These are phyloP conservation scores for Pangasius sanitwongsei DNA, from an alignment of 2,797 vertebrate species.

Conservation along the genomic window DNA sequence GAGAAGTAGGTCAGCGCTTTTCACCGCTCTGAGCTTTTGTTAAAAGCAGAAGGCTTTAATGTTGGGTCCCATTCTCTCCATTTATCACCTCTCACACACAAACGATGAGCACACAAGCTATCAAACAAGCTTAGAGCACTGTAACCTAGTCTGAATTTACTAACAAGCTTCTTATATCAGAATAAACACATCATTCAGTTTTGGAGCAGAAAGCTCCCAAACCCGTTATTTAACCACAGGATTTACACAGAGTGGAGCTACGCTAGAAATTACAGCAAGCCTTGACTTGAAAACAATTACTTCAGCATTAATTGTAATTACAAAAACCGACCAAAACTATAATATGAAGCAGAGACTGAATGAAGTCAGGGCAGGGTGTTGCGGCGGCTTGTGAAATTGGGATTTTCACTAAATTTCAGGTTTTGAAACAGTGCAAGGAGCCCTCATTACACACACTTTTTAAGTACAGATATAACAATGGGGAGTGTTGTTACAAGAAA, in stretches of 20 bases:
- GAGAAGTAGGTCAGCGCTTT: background rate
- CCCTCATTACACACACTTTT: background rate
- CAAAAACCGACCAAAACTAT: conserved; percentile 37
- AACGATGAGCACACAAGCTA: background rate
- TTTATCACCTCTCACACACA: conserved; percentile 6
- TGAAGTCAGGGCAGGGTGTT: conserved; percentile 38
- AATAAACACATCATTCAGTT: background rate
- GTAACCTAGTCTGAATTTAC: background rate
- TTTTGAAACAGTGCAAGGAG: background rate
- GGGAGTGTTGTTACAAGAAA: background rate
- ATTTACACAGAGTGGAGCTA: conserved; percentile 37
- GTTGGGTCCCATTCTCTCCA: background rate
- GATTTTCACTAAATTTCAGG: background rate
- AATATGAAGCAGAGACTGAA: conserved; percentile 33
- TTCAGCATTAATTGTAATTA: conserved; percentile 60
- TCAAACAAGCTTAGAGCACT: background rate
- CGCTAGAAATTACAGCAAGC: conserved; percentile 53
- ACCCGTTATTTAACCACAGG: conserved; percentile 5
- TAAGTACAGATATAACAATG: background rate
- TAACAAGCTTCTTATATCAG: background rate
- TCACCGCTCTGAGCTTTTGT: background rate
- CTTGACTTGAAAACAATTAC: conserved; percentile 64
- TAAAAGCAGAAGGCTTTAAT: conserved; percentile 9
- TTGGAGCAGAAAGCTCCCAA: background rate
- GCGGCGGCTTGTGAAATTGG: conserved; percentile 15